Evolutionary conservation across 2,797 vertebrate species (phyloP).

Genomic region (Rhyacichthys aspro): DNA sequence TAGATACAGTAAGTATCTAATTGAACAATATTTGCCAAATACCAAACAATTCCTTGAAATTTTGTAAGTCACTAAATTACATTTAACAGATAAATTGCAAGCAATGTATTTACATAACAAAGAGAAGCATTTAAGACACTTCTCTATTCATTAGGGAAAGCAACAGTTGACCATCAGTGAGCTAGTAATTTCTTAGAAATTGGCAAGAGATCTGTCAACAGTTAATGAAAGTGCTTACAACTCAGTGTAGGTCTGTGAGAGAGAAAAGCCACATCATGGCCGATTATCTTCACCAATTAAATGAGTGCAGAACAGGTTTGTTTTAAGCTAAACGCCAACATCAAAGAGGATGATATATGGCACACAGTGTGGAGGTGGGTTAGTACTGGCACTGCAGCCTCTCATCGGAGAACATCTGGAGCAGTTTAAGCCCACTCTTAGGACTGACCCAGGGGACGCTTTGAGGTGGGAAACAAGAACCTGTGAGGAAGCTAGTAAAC

Average conservation of each 20-base stretch:
- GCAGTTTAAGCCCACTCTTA: slow-evolving; percentile 68
- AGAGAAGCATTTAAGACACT: no score
- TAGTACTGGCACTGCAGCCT: slow-evolving; percentile 68
- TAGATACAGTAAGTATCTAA: no score
- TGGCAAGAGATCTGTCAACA: no score
- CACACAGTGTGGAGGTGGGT: slow-evolving; percentile 65
- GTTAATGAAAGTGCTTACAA: no score
- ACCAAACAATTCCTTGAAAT: no score
- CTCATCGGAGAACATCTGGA: slow-evolving; percentile 81
- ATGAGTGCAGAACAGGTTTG: slow-evolving; percentile 48
- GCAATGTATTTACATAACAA: no score
- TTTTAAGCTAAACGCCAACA: slow-evolving; percentile 55
- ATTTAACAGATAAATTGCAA: no score
- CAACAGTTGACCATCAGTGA: no score
- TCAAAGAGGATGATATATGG: slow-evolving; percentile 69
- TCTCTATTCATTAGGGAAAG: no score
- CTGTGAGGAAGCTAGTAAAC: slow-evolving; percentile 60
- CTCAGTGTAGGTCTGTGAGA: slow-evolving; percentile 36
- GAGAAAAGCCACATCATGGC: slow-evolving; percentile 58
- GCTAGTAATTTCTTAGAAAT: no score
- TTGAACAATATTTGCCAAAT: no score
- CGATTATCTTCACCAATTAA: slow-evolving; percentile 48
- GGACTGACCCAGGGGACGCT: slow-evolving; percentile 70
- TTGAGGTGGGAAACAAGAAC: slow-evolving; percentile 71
- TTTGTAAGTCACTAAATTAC: no score